A percentile compares a stretch with the other conserved stretches of the same genome.
Conservation (phyloP, 2,888 invertebrate species). For the Neoscelio sp. region DNA sequence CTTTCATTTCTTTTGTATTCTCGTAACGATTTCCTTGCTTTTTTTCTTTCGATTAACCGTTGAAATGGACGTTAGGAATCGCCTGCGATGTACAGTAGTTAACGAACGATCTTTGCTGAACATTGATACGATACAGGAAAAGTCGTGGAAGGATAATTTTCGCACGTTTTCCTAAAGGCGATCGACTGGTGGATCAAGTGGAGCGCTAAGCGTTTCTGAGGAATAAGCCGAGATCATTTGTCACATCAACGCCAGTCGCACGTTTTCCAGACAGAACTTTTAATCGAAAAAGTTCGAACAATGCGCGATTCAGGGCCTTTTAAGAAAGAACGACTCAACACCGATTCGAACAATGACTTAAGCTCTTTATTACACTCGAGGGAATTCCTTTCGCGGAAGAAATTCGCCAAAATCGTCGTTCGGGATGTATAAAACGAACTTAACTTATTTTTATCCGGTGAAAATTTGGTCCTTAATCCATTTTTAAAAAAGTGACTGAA, state of each 20-base stretch:
- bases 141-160: constrained; percentile 20
- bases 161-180: constrained; percentile 16
- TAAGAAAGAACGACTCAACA: constrained; percentile 20
- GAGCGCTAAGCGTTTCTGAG: constrained; percentile 18
- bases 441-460: no score
- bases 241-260: constrained; percentile 18
- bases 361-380: constrained; percentile 21
- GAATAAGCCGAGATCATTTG: constrained; percentile 31
- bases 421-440: no score
- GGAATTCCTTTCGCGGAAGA: neutral
- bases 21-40: no score
- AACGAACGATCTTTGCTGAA: constrained; percentile 24
- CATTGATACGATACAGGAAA: constrained; percentile 25
- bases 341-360: constrained; percentile 23
- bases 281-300: constrained; percentile 80
- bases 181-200: constrained; percentile 33
- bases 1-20: no score
- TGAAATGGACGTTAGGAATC: no score
- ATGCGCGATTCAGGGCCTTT: constrained; percentile 67
- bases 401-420: neutral
- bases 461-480: no score
- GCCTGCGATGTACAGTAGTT: constrained; percentile 27
- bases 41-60: no score
- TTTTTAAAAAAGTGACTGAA: no score
- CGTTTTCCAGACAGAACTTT: constrained; percentile 71